Conservation (phyloP, 2,113 vertebrate species). For the Maccullochella peelii region DNA sequence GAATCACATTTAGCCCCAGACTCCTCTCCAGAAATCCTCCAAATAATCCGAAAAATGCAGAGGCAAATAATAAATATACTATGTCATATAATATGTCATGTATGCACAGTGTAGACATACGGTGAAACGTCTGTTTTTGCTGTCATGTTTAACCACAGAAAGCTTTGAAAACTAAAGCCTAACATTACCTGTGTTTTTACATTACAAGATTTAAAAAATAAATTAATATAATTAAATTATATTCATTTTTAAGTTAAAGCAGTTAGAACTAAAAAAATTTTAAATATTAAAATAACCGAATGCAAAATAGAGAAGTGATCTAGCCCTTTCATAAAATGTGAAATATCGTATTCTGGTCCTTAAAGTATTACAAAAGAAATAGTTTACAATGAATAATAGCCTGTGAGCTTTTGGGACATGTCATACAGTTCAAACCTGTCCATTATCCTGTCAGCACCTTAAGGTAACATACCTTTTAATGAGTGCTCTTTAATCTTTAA, state of each 20-base stretch:
- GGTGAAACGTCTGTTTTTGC: background rate
- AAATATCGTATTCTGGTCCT: background rate
- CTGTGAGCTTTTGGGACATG: slow-evolving; percentile 1
- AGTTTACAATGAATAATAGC: background rate
- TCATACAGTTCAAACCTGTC: background rate
- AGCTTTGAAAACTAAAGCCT: background rate
- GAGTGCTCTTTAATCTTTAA: slow-evolving; percentile 14
- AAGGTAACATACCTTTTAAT: slow-evolving; percentile 20
- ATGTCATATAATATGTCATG: too few relatives aligned
- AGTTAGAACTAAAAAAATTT: background rate
- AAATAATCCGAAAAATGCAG: background rate
- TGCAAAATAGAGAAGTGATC: background rate
- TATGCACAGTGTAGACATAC: background rate
- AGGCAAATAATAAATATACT: background rate
- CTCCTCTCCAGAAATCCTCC: background rate
- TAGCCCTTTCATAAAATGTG: background rate
- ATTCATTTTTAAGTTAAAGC: background rate
- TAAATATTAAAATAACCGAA: background rate
- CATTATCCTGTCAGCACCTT: background rate
- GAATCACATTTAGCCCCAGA: background rate
- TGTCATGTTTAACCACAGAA: background rate
- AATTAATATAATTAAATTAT: too few relatives aligned
- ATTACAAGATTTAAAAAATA: background rate
- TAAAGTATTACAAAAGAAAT: background rate
- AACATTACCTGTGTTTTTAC: background rate